Base-by-base conservation (phyloP, 2,888 invertebrate genomes). In the Augiades crinisus region DNA sequence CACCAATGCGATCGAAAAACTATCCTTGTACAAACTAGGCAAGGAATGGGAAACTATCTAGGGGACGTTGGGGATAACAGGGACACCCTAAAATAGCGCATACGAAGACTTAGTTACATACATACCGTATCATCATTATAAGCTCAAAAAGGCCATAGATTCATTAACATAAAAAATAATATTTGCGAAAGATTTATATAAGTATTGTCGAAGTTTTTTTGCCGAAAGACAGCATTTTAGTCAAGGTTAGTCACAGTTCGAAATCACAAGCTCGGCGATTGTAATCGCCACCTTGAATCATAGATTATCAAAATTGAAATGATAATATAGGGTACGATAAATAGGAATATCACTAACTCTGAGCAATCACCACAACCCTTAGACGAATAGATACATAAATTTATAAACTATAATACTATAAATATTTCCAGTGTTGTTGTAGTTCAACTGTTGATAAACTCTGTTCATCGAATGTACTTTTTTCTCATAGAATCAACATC, bases 291-390 rank as follows among this genome's bases (percentile, higher is more conserved):
- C 4, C 16, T 41, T 1, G 14, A 38, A 10, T 2, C 24, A 27
- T 10, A 27, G 27, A 4, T 19, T n/a, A 4, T 19, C 3, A 19
- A 17, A 27, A 19, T 47, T 17, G 27, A 37, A 24, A 36, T 16
- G 5, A 19, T 36, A 36, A 12, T 36, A 2, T 10, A 36, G 17
- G 22, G 2, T 36, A 30, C 4, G 8, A 22, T 22, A 5, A 22
- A 27, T 37, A 47, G 5, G 46, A 36, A 36, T 46, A 36, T 46
- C 45, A 46, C 45, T 46, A 46, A 46, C 36, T 24, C 34, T 37
- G 46, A 47, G 37, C 37, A 37, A 37, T n/a, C 37, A 30, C 46
- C 37, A 47, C 46, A 47, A 47, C 46, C 46, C 46, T 21, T 37
- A 30, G 27, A 30, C 19, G 13, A 30, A 36, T 16, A 12, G 24